Conservation (phyloP, 2,888 invertebrate species). For the Stratiomys singularior region DNA sequence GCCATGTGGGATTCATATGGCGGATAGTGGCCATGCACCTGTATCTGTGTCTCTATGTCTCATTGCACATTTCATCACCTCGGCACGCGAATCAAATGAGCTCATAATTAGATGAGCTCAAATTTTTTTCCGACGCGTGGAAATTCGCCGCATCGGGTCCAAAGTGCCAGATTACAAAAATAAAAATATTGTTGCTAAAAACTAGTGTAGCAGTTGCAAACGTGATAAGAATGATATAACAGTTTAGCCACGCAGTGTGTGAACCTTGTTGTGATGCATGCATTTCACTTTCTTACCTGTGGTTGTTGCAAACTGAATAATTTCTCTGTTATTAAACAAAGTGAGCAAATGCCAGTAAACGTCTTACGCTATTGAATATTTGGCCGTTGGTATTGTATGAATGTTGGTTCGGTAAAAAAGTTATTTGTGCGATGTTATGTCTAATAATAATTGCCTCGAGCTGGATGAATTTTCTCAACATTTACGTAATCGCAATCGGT, state of each 20-base stretch:
- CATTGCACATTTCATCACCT: slow-evolving; percentile 27
- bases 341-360: neutral
- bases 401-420: neutral
- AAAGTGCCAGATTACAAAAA: no score
- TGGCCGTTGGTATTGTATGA: neutral
- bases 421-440: neutral
- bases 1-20: neutral
- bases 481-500: neutral
- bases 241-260: neutral
- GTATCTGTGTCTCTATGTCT: neutral
- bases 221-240: slow-evolving; percentile 3
- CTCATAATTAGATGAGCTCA: neutral
- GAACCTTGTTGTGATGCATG: neutral
- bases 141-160: no score
- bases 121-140: neutral
- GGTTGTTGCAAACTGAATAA: neutral
- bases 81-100: slow-evolving; percentile 19
- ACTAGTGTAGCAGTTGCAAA: neutral
- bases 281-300: slow-evolving; percentile 7
- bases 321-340: slow-evolving; percentile 8
- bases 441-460: neutral
- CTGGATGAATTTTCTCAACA: no score
- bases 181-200: no score
- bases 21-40: slow-evolving; percentile 13
- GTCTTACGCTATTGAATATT: neutral